Evolutionary conservation across 1,140 invertebrate species (phyloP).

Genomic region (Cataglyphis hispanica): DNA sequence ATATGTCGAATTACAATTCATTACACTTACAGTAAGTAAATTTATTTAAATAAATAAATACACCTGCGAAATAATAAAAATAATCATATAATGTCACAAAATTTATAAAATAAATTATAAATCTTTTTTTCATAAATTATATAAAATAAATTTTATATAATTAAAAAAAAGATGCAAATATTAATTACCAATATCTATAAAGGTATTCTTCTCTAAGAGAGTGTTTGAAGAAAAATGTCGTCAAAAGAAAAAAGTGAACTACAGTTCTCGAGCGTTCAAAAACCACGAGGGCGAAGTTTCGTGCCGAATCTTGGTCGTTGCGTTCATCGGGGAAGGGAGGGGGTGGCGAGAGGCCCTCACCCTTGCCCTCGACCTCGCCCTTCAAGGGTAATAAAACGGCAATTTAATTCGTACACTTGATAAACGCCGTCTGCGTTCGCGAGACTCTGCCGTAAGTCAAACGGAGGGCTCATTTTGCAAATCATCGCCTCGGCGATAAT

Average conservation of each 20-base stretch:
- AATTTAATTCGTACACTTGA: slow-evolving; percentile 87
- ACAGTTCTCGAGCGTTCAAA: neutral
- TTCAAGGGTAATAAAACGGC: slow-evolving; percentile 85
- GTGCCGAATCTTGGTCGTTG: slow-evolving; percentile 56
- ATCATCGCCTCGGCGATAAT: slow-evolving; percentile 81
- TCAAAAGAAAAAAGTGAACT: neutral
- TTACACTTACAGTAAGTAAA: neutral
- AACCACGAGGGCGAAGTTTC: slow-evolving; percentile 44
- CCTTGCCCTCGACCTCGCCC: slow-evolving; percentile 70
- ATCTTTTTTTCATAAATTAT: neutral
- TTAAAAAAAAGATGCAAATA: neutral
- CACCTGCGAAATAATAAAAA: neutral
- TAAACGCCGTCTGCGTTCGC: slow-evolving; percentile 77
- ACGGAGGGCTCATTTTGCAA: slow-evolving; percentile 84
- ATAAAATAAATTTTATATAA: neutral
- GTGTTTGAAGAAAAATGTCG: neutral
- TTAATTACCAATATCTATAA: neutral
- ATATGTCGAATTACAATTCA: neutral
- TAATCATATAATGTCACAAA: neutral
- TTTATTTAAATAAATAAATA: neutral
- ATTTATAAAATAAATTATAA: neutral
- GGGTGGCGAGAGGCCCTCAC: slow-evolving; percentile 46
- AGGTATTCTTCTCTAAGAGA: neutral
- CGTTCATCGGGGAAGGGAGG: slow-evolving; percentile 33
- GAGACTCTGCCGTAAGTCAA: slow-evolving; percentile 74